These are phyloP conservation scores for Butorides virescens DNA, from an alignment of 2,113 vertebrate genomes.

Conservation along the genomic window DNA sequence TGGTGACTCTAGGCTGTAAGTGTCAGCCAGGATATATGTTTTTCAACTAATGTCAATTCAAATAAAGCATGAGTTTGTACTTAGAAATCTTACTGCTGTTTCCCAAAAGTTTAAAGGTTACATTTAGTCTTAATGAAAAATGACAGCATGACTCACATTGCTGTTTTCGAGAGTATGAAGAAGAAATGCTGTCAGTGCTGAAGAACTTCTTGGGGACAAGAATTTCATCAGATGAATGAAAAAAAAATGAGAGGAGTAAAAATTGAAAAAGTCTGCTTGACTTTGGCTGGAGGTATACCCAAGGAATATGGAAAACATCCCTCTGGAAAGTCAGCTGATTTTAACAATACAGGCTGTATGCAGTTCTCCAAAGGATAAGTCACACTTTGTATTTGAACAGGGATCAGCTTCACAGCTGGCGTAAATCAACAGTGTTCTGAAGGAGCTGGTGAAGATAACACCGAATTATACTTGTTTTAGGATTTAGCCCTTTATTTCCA, in stretches of 20 bases:
- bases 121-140: conserved; percentile 34
- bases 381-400: neutral
- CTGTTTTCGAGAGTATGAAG: conserved; percentile 3
- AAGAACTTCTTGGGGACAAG: neutral
- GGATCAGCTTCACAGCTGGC: neutral
- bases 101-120: conserved; percentile 11
- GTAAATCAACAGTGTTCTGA: neutral
- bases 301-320: neutral
- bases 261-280: neutral
- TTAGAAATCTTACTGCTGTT: neutral
- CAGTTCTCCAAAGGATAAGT: neutral
- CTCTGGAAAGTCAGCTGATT: neutral
- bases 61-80: neutral
- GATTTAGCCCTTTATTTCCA: neutral
- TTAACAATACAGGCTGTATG: neutral
- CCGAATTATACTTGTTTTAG: neutral
- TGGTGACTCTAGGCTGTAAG: neutral
- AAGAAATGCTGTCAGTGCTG: neutral
- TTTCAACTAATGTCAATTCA: neutral
- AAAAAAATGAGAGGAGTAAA: neutral
- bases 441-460: neutral
- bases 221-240: neutral
- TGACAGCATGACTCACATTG: conserved; percentile 8
- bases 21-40: neutral
- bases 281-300: neutral